phyloP scores from a whole-genome alignment of 2,113 vertebrate genomes.

The Echinops telfairi region DNA sequence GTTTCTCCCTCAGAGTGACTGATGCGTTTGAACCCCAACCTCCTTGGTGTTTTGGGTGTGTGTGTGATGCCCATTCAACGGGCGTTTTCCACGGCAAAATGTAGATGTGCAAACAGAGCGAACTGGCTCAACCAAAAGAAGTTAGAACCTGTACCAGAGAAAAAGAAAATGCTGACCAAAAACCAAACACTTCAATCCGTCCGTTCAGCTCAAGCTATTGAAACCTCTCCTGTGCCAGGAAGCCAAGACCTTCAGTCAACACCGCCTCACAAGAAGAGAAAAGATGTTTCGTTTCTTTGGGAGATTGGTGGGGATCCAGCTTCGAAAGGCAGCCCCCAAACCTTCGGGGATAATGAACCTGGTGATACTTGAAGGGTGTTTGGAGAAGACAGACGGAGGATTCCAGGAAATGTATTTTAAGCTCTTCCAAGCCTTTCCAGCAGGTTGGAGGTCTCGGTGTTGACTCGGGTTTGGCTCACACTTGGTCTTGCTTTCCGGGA shows the following conservation, averaged over 20 bases:
- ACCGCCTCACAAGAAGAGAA: conserved; percentile 57
- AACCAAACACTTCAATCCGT: conserved; percentile 68
- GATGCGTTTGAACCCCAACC: too few relatives aligned
- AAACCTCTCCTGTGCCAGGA: conserved; percentile 69
- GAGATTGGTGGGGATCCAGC: conserved; percentile 69
- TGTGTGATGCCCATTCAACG: neutral
- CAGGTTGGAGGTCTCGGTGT: neutral
- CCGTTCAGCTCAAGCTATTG: too few relatives aligned
- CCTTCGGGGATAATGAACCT: conserved; percentile 71
- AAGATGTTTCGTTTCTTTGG: conserved; percentile 63
- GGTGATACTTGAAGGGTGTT: conserved; percentile 11
- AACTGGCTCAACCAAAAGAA: conserved; percentile 1
- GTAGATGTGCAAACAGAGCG: conserved; percentile 4
- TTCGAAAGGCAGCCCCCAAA: conserved; percentile 71
- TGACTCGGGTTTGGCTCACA: conserved; percentile 20
- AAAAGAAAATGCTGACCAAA: conserved; percentile 40
- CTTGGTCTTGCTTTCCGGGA: neutral
- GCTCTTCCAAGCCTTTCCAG: conserved; percentile 27
- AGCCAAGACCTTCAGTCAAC: conserved; percentile 61
- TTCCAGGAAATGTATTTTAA: conserved; percentile 34
- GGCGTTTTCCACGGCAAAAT: conserved; percentile 51
- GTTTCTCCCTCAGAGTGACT: too few relatives aligned
- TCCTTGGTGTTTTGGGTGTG: neutral
- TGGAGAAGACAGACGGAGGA: neutral
- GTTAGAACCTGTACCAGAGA: conserved; percentile 35